phyloP scores from a whole-genome alignment of 2,113 vertebrate species.

The Etia nguti region DNA sequence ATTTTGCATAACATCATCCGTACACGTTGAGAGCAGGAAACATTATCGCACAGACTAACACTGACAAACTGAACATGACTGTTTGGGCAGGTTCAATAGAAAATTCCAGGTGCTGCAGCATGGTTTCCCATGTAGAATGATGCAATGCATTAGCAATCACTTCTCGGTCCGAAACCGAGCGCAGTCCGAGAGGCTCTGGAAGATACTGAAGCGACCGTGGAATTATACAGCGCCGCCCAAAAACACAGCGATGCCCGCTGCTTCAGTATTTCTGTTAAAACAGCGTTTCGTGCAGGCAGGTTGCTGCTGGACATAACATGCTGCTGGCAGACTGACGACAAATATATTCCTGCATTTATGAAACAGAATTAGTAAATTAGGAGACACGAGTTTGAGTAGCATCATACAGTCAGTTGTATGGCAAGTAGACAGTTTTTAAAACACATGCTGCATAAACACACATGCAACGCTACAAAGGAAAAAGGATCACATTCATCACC shows the following conservation, averaged over 20 bases:
- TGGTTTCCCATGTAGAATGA: not conserved
- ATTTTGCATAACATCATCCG: not conserved
- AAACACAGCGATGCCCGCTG: not conserved
- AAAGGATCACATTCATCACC: not conserved
- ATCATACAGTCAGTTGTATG: constrained; percentile 38
- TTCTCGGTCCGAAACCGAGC: not conserved
- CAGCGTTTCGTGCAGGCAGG: constrained; percentile 38
- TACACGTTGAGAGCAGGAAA: constrained; percentile 37
- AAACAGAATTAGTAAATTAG: not conserved
- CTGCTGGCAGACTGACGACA: constrained; percentile 22
- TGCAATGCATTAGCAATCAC: not conserved
- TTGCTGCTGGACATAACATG: constrained; percentile 36
- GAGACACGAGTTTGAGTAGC: not conserved
- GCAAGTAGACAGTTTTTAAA: not conserved
- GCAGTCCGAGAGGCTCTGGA: not conserved
- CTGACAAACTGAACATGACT: not conserved
- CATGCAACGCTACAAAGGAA: constrained; percentile 36
- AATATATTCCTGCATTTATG: not conserved
- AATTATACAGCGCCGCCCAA: constrained; percentile 21
- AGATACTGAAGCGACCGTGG: not conserved
- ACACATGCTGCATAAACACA: constrained; percentile 43
- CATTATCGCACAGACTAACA: constrained; percentile 13
- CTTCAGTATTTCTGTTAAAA: not conserved
- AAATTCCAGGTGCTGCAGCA: constrained; percentile 27
- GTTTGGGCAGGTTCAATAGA: constrained; percentile 16